A percentile compares a stretch with the other conserved stretches of the same genome.
Evolutionary conservation across 2,888 invertebrate genomes (phyloP).

Genomic region (Carterocephalus palaemon): DNA sequence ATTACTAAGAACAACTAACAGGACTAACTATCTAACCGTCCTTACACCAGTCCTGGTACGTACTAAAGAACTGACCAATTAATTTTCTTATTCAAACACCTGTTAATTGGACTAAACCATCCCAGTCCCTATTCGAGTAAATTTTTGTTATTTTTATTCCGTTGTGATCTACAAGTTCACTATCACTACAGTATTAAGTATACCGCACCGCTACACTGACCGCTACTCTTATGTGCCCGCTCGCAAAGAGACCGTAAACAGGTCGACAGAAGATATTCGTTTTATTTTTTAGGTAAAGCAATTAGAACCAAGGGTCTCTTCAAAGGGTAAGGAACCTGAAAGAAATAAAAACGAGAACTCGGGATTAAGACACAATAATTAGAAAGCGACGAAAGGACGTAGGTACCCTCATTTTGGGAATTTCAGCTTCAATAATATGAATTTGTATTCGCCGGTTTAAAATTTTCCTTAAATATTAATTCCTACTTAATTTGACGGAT

Average conservation of each 20-base stretch:
- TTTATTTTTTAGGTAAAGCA: conserved; percentile 70
- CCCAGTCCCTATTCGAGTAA: no score
- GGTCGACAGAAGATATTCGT: conserved; percentile 56
- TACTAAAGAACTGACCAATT: no score
- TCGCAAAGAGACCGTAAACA: conserved; percentile 31
- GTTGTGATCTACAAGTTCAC: no score
- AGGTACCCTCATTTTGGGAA: conserved; percentile 24
- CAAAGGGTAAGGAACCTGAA: conserved; percentile 56
- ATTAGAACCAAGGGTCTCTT: conserved; percentile 65
- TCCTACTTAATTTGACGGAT: conserved; percentile 1
- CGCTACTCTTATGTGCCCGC: conserved; percentile 33
- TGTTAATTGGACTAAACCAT: no score
- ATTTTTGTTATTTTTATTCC: no score
- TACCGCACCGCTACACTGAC: conserved; percentile 1
- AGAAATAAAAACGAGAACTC: conserved; percentile 57
- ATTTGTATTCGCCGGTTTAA: conserved; percentile 10
- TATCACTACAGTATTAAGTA: no score
- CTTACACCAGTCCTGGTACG: no score
- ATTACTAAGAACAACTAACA: no score
- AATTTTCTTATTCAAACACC: no score
- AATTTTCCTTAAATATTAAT: conserved; percentile 12
- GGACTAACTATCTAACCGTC: no score
- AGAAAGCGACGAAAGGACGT: conserved; percentile 33
- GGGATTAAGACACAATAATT: conserved; percentile 54
- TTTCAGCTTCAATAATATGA: conserved; percentile 19